phyloP scores from a whole-genome alignment of 2,113 vertebrate genomes.

The Pan troglodytes region DNA sequence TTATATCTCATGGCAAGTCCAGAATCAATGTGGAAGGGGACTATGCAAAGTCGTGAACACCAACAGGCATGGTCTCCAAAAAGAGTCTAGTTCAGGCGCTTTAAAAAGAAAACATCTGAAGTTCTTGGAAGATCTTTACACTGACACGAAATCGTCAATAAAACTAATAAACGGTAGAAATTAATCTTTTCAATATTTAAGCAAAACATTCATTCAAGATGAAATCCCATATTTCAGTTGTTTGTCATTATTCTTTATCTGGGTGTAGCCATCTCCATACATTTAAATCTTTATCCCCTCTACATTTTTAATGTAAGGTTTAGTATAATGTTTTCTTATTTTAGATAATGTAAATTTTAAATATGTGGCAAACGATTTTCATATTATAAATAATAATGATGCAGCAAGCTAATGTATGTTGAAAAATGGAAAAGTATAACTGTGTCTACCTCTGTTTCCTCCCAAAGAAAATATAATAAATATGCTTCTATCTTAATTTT shows the following conservation, averaged over 20 bases:
- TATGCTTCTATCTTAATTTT: neutral
- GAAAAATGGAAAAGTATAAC: neutral
- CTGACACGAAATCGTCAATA: neutral
- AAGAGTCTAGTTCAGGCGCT: neutral
- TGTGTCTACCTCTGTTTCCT: neutral
- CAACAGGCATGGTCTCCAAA: neutral
- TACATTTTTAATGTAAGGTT: neutral
- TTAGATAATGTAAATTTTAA: neutral
- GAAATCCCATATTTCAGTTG: neutral
- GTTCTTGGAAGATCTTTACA: neutral
- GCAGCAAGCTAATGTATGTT: neutral
- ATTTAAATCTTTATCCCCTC: neutral
- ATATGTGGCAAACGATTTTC: neutral
- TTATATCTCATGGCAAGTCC: neutral
- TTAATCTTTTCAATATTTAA: conserved; percentile 1
- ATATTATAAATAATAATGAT: neutral
- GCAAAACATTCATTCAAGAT: neutral
- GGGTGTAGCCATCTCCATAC: neutral
- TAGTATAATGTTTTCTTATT: neutral
- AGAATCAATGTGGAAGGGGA: neutral
- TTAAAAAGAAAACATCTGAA: neutral
- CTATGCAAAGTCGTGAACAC: neutral
- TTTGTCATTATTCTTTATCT: neutral
- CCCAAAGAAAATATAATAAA: neutral
- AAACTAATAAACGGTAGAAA: neutral